A percentile compares a stretch with the other conserved stretches of the same genome.
Conservation (phyloP, 2,797 vertebrate genomes). For the Sebastes hubbsi region DNA sequence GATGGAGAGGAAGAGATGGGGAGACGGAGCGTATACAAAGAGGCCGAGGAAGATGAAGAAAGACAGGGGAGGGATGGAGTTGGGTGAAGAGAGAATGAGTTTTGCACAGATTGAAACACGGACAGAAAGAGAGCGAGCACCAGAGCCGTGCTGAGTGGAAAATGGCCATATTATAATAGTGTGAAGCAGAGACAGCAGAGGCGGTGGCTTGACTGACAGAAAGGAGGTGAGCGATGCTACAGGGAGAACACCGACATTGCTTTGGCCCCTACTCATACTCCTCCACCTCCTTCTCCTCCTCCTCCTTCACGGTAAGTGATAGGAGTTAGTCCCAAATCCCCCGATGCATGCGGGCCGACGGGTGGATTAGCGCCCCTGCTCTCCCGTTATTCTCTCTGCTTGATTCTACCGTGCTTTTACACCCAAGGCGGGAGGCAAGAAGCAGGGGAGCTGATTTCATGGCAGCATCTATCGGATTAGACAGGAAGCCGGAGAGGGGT, state of each 20-base stretch:
- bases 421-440: constrained; percentile 53
- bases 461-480: constrained; percentile 74
- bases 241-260: constrained; percentile 22
- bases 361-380: constrained; percentile 62
- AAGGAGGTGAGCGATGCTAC: constrained; percentile 4
- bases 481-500: constrained; percentile 51
- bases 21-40: constrained; percentile 6
- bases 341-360: constrained; percentile 44
- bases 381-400: constrained; percentile 56
- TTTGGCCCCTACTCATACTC: constrained; percentile 24
- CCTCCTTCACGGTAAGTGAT: constrained; percentile 59
- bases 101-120: constrained; percentile 4
- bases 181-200: background rate
- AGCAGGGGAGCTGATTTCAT: constrained; percentile 73
- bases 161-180: background rate
- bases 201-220: constrained; percentile 21
- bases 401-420: constrained; percentile 55
- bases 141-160: background rate
- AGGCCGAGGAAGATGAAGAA: background rate
- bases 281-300: constrained; percentile 35
- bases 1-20: constrained; percentile 9
- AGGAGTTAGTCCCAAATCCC: constrained; percentile 61
- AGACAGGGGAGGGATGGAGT: background rate
- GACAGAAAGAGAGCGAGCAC: background rate
- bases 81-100: background rate